Evolutionary conservation across 1,140 invertebrate species (phyloP).

Genomic region (Apolygus lucorum): DNA sequence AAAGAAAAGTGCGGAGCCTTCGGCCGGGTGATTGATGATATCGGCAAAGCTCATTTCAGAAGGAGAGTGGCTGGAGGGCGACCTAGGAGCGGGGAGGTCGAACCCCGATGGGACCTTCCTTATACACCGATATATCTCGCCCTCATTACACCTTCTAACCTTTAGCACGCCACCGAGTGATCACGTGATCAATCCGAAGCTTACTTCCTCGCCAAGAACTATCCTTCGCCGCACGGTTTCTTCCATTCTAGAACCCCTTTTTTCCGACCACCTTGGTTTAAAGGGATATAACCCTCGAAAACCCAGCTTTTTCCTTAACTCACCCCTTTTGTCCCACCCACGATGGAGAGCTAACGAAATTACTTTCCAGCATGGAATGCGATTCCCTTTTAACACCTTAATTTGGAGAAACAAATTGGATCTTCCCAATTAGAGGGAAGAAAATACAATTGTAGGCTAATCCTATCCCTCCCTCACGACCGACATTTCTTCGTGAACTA

Average conservation of each 20-base stretch:
- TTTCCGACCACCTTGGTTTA: not conserved
- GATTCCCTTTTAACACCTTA: not conserved
- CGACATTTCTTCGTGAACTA: too few species aligned
- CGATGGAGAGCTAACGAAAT: not conserved
- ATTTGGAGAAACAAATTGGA: not conserved
- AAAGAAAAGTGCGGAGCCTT: constrained; percentile 7
- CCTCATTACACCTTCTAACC: constrained; percentile 8
- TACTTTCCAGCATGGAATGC: not conserved
- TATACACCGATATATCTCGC: constrained; percentile 3
- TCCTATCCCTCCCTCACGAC: not conserved
- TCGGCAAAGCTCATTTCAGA: constrained; percentile 13
- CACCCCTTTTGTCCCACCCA: not conserved
- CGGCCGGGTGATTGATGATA: constrained; percentile 5
- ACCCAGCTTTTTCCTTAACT: not conserved
- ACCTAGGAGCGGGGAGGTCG: not conserved
- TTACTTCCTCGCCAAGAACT: too few species aligned
- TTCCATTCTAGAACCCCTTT: not conserved
- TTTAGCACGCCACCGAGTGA: not conserved
- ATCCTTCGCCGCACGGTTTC: too few species aligned
- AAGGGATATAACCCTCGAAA: too few species aligned
- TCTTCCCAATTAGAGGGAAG: not conserved
- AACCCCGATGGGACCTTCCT: constrained; percentile 1
- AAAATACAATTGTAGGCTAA: not conserved
- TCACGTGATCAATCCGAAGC: constrained; percentile 9
- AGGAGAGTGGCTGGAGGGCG: not conserved